Base-by-base conservation (phyloP, 1,140 invertebrate genomes). In the Anagrus nilaparvatae region DNA sequence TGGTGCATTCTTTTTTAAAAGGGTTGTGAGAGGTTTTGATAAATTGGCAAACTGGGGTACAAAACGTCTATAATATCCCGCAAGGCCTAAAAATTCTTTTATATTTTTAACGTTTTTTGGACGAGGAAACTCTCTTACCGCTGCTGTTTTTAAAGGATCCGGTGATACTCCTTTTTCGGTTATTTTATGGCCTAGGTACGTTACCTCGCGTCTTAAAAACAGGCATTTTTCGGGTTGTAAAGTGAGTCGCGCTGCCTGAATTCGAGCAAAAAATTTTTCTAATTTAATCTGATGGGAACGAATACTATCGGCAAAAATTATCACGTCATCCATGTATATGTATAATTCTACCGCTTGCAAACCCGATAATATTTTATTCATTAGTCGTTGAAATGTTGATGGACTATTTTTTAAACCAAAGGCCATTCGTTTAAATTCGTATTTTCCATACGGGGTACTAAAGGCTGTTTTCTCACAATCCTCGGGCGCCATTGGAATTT, bases 11-110 rank as follows among this genome's bases (percentile, higher is more conserved):
- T 51, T 49, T 16, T 46, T 49, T 25, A 52, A 23, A 4, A 50
- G 14, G 4, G 45, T 31, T 9, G 41, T 18, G 0, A 54, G 13
- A 0, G 45, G 46, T 27, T 44, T 39, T 4, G 47, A 43, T 0
- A 45, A 46, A 5, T 43, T 18, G 1, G 50, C 42, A 40, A 44
- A 58, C 4, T 36, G 32, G 13, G 47, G 24, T 6, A 46, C 30
- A 13, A 41, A 46, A 24, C 25, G 25, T 4, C 44, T 12, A 14
- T 31, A 44, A 38, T 37, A 41, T 10, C 24, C 25, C 1, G 25
- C 16, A 14, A 43, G 18, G 1, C 37, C 37, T 5, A 44, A 10
- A 13, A 44, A 48, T 13, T 39, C 5, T 16, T 33, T 17, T 6
- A 44, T 9, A 17, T 30, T 37, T 38, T 19, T 38, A 5, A 8